phyloP scores from a whole-genome alignment of 2,797 vertebrate genomes.

The Clarias fuscus region DNA sequence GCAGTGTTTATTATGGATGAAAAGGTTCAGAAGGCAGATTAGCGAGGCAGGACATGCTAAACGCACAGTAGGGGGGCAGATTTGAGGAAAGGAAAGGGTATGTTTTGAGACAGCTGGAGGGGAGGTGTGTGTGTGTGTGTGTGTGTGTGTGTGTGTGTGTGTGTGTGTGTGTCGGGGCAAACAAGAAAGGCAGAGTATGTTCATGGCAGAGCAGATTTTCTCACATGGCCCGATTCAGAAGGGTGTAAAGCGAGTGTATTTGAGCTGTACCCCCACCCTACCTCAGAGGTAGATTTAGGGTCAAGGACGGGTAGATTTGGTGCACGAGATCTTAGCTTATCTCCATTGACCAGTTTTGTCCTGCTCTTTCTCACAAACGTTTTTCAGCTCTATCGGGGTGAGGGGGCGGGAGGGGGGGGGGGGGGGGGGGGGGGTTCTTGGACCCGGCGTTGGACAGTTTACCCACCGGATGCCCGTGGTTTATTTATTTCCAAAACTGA shows the following conservation, averaged over 20 bases:
- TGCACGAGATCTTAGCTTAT: background rate
- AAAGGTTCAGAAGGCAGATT: conserved; percentile 6
- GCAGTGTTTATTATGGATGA: background rate
- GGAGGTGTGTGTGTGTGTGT: background rate
- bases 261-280: background rate
- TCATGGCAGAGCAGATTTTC: background rate
- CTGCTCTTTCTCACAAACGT: background rate
- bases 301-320: background rate
- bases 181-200: no score
- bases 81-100: background rate
- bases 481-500: no score
- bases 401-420: no score
- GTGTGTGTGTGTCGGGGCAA: no score
- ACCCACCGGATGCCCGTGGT: no score
- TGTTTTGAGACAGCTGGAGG: background rate
- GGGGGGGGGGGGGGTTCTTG: no score
- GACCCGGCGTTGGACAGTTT: no score
- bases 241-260: no score
- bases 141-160: no score
- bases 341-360: background rate
- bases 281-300: background rate
- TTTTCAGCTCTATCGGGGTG: background rate
- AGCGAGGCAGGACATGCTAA: background rate
- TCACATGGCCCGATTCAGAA: no score
- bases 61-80: background rate